Base-by-base conservation (phyloP, 2,797 vertebrate species). In the Acestrorhynchus altus region DNA sequence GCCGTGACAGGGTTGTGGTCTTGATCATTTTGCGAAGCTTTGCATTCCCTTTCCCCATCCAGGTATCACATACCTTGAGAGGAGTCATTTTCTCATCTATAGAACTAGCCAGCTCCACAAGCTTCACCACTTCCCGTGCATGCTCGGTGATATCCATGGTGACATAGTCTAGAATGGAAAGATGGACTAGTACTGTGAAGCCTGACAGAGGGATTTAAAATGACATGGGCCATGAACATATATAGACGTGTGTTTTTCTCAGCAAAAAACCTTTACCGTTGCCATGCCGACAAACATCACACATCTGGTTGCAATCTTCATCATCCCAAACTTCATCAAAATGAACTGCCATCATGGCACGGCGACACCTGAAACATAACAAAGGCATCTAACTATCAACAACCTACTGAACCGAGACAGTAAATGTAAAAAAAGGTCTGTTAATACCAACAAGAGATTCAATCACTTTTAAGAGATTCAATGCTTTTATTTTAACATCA, bases 261-360 rank as follows among this genome's bases (percentile, higher is more conserved):
- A 10, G 51, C 8, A 11, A 11, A 31, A 12, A 39, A n/a, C 66
- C 39, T 92, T 92, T 72, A 98, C 97, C 86, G 47, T 84, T 86
- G 15, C 89, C 90, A 78, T 92, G 88, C 8, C 90, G 89, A 88
- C 98, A 99, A 65, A 94, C 93, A 44, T 99, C 98, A 83, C 98
- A 99, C 96, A 96, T 97, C 86, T 92, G 89, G 87, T 95, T 94
- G 81, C 98, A 99, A 28, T 92, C 93, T 18, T 95, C 89, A 49
- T 96, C 91, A 8, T 97, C 93, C 97, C 96, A 99, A 1, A 97
- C 95, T 88, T 99, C 97, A 74, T 99, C 96, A 70, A 99, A 99
- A 86, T 99, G 96, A 61, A 91, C 89, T 0, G 97, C 96, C 89
- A 99, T 96, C 68, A 97, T 87, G 8, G 95, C 93, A 0, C 98